Conservation (phyloP, 2,797 vertebrate genomes). For the Sebastes nivosus region DNA sequence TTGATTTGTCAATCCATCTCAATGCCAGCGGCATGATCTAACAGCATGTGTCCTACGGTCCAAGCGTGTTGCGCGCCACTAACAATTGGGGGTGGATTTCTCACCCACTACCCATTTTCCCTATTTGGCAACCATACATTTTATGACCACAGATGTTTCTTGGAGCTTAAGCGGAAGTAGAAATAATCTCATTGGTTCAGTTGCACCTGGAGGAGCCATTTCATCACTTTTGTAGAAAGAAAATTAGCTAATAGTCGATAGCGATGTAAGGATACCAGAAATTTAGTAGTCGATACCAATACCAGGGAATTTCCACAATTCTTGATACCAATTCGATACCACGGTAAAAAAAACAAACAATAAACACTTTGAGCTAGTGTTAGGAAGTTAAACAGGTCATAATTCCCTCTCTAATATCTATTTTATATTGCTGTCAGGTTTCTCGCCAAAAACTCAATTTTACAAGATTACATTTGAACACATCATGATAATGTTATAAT, state of each 20-base stretch:
- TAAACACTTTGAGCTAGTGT: no score
- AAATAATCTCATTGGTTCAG: neutral
- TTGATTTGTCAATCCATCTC: neutral
- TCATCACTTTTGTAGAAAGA: neutral
- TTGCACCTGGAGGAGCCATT: neutral
- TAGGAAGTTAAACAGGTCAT: no score
- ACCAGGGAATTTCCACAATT: no score
- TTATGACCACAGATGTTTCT: constrained; percentile 27
- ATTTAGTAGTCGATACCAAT: no score
- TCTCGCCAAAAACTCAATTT: no score
- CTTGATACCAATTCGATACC: no score
- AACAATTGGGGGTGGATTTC: neutral
- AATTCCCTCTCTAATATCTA: no score
- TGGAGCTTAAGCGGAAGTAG: neutral
- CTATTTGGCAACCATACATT: neutral
- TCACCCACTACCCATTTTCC: neutral
- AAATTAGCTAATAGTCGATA: neutral
- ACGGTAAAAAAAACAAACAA: no score
- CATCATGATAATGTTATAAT: no score
- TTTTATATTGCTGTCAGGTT: no score
- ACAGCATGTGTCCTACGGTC: neutral
- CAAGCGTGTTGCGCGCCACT: neutral
- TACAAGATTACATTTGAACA: no score
- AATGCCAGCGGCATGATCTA: neutral
- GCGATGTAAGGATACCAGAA: no score